Base-by-base conservation (phyloP, 2,888 invertebrate genomes). In the Phyllotreta striolata region DNA sequence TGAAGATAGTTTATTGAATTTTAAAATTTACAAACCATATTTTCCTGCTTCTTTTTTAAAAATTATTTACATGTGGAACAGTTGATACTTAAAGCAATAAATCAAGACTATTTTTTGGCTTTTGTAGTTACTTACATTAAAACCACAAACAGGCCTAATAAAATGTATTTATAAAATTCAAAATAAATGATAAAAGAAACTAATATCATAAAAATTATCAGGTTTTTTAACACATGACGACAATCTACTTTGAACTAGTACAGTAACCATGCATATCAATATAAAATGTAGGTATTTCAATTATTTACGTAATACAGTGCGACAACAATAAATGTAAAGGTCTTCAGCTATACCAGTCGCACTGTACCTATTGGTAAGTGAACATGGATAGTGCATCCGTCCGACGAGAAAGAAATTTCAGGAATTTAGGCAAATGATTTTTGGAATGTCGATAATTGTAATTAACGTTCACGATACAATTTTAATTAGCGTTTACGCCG, bases 41-140 rank as follows among this genome's bases (percentile, higher is more conserved):
- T 41, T 41, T 41, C 14, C 10, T 44, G 3, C 10, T 44, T 44
- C 12, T n/a, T 13, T 8, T 44, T 44, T n/a, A n/a, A n/a, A n/a
- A 44, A 7, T 13, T 44, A 44, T 24, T 24, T 47, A 47, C 13
- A 54, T 52, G n/a, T 37, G 58, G 41, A 10, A 57, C 57, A 57
- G 51, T 37, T 65, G 59, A 68, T 66, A 71, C 73, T 66, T 69
- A 69, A 72, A 74, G 74, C 74, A 74, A 74, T 74, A 74, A 66
- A 62, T 62, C 43, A 73, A 74, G 73, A 74, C 74, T 74, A 41
- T 41, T 41, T 41, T 41, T 41, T n/a, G 41, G 41, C 41, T n/a
- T 41, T 41, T 41, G 9, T 41, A 41, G 10, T n/a, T 10, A 41
- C 41, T 41, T 41, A 10, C 2, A 7, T 39, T 39, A 41, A 41